phyloP scores from a whole-genome alignment of 92 coral and sea anemone species.

The Palythoa grandiflora region DNA sequence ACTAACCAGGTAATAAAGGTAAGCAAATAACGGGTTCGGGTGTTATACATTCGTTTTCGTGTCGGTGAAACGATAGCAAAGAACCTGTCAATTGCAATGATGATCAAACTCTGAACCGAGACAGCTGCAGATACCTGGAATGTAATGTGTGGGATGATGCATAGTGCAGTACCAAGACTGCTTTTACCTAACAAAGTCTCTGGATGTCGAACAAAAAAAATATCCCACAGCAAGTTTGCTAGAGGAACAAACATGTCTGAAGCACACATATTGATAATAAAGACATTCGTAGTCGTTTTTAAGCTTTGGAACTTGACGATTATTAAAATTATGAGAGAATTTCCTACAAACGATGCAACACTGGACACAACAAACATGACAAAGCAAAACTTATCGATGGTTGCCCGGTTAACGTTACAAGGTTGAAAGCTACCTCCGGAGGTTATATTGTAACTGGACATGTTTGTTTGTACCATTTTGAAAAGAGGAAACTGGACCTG shows the following conservation, averaged over 20 bases:
- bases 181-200: not conserved
- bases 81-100: conserved; percentile 36
- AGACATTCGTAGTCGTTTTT: conserved; percentile 8
- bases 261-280: conserved; percentile 38
- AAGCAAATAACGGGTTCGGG: not conserved
- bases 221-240: conserved; percentile 8
- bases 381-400: conserved; percentile 24
- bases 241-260: conserved; percentile 21
- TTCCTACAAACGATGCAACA: conserved; percentile 22
- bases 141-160: conserved; percentile 2
- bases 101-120: conserved; percentile 25
- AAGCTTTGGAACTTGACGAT: conserved; percentile 10
- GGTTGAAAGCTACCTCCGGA: no score
- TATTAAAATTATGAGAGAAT: conserved; percentile 23
- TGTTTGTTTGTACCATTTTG: no score
- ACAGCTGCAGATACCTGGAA: conserved; percentile 25
- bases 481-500: no score
- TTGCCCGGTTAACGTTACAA: no score
- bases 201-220: conserved; percentile 12
- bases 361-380: conserved; percentile 7
- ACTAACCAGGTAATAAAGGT: conserved; percentile 15
- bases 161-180: conserved; percentile 20
- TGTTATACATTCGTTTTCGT: not conserved
- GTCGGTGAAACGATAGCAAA: conserved; percentile 39
- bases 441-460: no score